Evolutionary conservation across 2,113 vertebrate genomes (phyloP), one percentile per base, ranked within the genome.

Genomic region (Desmodus rotundus): DNA sequence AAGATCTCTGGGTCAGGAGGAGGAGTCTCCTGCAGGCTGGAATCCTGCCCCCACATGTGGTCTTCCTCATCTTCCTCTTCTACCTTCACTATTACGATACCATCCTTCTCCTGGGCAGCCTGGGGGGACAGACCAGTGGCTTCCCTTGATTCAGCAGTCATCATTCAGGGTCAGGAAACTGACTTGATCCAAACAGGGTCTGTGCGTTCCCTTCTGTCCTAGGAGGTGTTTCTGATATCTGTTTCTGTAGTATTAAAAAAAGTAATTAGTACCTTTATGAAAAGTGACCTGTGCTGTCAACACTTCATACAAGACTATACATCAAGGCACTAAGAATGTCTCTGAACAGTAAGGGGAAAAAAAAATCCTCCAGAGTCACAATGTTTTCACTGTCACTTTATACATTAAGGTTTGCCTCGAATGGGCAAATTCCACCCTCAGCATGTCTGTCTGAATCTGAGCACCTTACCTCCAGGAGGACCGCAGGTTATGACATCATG

Each of bases 131-230:
- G 96, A 67, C 93, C 97, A 0, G 96, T 91, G 43, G 97, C 97
- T 86, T 98, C 97, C 94, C 97, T 95, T 1, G 97, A 98, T 73
- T 98, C 97, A 19, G 97, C 97, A 76, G 97, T 98, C 97, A 98
- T 98, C 67, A 16, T 97, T 96, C 94, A 96, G 85, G 93, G 11
- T 92, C 47, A 41, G 88, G 67, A 61, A 81, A 68, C 24, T 6
- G 70, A 67, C 38, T 77, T 17, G 65, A 67, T 95, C 78, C 74
- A 56, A 86, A 89, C 1, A 61, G 82, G 43, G 74, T 61, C 58
- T 92, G 61, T 45, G 89, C 50, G 58, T 43, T 38, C 17, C 76
- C 85, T 93, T 93, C 45, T 65, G 58, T 63, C 24, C 41, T 33
- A 22, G 43, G 26, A 90, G 67, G 61, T 41, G 77, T 74, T 76